A percentile compares a stretch with the other conserved stretches of the same genome.
phyloP scores from a whole-genome alignment of 1,140 invertebrate species.

The Diorhabda sublineata region DNA sequence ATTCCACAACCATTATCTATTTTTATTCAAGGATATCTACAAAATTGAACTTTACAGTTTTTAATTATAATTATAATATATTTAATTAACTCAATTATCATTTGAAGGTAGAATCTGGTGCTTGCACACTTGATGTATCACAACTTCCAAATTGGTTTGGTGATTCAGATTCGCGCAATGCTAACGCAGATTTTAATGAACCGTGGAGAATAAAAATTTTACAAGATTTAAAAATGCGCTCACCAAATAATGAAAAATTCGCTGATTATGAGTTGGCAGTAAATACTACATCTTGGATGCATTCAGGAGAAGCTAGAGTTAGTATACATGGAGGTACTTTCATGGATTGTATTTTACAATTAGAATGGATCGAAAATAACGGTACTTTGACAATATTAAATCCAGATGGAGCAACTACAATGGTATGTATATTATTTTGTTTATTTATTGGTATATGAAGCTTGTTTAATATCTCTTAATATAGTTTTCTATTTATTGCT shows the following conservation, averaged over 20 bases:
- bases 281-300: conserved; percentile 79
- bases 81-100: no score
- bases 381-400: conserved; percentile 74
- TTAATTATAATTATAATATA: no score
- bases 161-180: conserved; percentile 51
- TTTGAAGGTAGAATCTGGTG: conserved; percentile 60
- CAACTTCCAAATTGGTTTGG: conserved; percentile 73
- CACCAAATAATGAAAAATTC: conserved; percentile 36
- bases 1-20: no score
- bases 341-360: conserved; percentile 72
- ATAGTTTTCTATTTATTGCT: no score
- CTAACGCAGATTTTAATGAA: conserved; percentile 61
- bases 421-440: conserved; percentile 50
- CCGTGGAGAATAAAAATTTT: conserved; percentile 73
- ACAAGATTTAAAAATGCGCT: conserved; percentile 61
- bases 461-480: no score
- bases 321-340: conserved; percentile 57
- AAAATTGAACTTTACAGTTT: no score
- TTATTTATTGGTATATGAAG: no score
- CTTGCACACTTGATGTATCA: conserved; percentile 63
- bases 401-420: conserved; percentile 66
- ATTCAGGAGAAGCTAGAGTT: conserved; percentile 70
- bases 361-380: conserved; percentile 72
- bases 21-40: no score
- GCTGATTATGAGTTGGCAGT: conserved; percentile 58